Conservation (phyloP, 2,797 vertebrate species). For the Hypotaenidia philippensis region DNA sequence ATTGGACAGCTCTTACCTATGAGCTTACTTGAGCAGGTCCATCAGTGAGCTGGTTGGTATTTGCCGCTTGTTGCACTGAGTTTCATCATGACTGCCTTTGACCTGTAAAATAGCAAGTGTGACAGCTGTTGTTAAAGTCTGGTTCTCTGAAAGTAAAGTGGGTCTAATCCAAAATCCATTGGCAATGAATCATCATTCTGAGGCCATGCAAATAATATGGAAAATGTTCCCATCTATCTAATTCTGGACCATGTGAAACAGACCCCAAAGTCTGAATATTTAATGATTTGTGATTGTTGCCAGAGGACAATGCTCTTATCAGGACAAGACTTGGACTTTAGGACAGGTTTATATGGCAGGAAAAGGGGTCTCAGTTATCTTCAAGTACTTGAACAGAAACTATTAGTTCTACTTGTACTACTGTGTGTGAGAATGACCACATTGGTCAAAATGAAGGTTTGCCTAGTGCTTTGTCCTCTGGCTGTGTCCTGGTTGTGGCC, state of each 20-base stretch:
- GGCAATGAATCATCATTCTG: background rate
- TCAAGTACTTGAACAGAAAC: background rate
- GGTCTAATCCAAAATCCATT: background rate
- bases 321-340: background rate
- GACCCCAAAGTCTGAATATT: background rate
- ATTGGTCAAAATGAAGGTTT: background rate
- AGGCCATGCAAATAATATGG: background rate
- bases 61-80: background rate
- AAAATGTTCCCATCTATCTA: background rate
- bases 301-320: background rate
- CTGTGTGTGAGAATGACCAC: background rate
- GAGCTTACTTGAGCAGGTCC: background rate
- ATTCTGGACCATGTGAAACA: background rate
- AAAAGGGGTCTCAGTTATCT: background rate
- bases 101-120: background rate
- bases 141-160: background rate
- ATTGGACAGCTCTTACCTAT: background rate
- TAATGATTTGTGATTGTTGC: background rate
- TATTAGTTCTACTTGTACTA: background rate
- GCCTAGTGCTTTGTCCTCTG: background rate
- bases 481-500: background rate
- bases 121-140: background rate
- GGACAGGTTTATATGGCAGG: background rate
- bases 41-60: rapidly evolving
- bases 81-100: background rate